These are phyloP conservation scores for Drosophila malerkotliana DNA, from an alignment of 1,140 invertebrate genomes.

Conservation along the genomic window DNA sequence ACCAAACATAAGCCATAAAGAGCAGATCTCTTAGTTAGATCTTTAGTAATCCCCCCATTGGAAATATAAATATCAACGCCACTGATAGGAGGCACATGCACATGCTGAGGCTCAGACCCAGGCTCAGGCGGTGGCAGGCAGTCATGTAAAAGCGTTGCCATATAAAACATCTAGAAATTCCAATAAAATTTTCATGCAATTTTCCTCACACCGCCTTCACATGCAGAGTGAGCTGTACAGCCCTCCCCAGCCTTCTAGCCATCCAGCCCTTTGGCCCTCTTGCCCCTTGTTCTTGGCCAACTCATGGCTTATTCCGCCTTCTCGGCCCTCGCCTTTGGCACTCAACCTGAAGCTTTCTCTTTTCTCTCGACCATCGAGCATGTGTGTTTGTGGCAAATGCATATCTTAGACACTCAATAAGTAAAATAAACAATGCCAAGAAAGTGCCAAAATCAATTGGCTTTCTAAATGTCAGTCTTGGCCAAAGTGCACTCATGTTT, in stretches of 20 bases:
- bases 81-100: slow-evolving; percentile 21
- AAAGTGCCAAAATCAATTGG: slow-evolving; percentile 68
- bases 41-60: neutral
- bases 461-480: slow-evolving; percentile 57
- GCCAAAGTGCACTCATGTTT: slow-evolving; percentile 34
- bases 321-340: neutral
- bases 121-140: slow-evolving; percentile 54
- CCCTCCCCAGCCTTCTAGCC: neutral
- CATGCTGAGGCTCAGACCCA: slow-evolving; percentile 28
- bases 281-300: slow-evolving; percentile 29
- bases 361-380: neutral
- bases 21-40: neutral
- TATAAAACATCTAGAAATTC: slow-evolving; percentile 68
- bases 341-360: slow-evolving; percentile 1
- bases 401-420: slow-evolving; percentile 67
- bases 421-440: slow-evolving; percentile 67
- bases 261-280: neutral
- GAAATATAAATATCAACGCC: neutral
- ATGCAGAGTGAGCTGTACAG: slow-evolving; percentile 41
- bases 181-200: slow-evolving; percentile 69
- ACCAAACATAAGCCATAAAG: no score
- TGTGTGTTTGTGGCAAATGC: slow-evolving; percentile 47
- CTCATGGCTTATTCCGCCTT: slow-evolving; percentile 50
- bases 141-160: slow-evolving; percentile 63
- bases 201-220: slow-evolving; percentile 48